phyloP scores from a whole-genome alignment of 2,113 vertebrate genomes.

The Aspidoscelis tigris region DNA sequence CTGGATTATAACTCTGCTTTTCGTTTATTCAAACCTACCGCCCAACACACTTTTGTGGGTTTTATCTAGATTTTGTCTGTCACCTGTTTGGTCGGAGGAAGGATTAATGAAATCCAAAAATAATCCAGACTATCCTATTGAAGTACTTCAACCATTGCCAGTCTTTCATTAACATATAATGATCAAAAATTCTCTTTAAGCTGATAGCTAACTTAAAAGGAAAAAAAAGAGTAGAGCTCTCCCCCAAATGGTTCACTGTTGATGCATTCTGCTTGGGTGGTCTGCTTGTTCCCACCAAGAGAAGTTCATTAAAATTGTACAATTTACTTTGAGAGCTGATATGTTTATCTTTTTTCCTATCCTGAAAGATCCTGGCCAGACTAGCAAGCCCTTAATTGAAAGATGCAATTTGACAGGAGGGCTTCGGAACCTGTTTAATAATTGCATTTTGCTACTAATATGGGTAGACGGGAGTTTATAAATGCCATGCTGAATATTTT shows the following conservation, averaged over 20 bases:
- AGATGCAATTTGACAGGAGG: slow-evolving; percentile 40
- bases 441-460: slow-evolving; percentile 25
- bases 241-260: background rate
- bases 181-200: background rate
- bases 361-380: background rate
- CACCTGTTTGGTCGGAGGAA: background rate
- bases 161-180: background rate
- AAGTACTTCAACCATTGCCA: background rate
- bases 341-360: slow-evolving; percentile 26
- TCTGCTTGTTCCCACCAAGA: slow-evolving; percentile 21
- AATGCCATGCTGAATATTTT: slow-evolving; percentile 60
- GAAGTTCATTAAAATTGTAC: slow-evolving; percentile 15
- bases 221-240: background rate
- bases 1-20: background rate
- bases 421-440: slow-evolving; percentile 53
- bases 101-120: background rate
- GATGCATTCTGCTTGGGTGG: slow-evolving; percentile 26
- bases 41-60: background rate
- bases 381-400: slow-evolving; percentile 43
- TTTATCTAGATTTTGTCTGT: background rate
- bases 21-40: too few relatives aligned
- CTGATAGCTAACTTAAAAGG: background rate
- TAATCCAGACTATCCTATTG: background rate
- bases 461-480: slow-evolving; percentile 30
- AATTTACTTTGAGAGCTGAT: slow-evolving; percentile 38